Conservation (phyloP, 2,113 vertebrate species). For the Ictalurus furcatus region DNA sequence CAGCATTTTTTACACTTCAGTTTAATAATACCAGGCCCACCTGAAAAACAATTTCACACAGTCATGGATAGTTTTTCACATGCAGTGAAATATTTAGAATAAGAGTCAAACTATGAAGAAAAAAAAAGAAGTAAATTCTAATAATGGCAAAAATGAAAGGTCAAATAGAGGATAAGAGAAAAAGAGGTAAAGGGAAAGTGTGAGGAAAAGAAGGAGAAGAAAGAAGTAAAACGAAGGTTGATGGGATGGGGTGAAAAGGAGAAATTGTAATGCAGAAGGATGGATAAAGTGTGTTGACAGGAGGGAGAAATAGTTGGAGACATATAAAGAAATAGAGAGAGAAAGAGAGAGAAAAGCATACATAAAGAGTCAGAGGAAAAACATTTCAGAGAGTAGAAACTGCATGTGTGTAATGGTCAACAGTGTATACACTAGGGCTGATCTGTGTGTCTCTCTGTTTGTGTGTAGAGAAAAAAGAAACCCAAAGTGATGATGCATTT, state of each 20-base stretch:
- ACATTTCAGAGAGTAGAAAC: neutral
- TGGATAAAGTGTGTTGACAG: neutral
- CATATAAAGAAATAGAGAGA: too few species aligned
- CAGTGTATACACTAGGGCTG: too few species aligned
- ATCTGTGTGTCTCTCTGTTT: too few species aligned
- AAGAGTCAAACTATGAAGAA: too few species aligned
- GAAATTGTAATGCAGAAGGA: neutral
- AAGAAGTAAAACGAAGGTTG: neutral
- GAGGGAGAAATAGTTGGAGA: neutral
- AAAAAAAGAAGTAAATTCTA: neutral
- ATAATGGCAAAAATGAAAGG: neutral
- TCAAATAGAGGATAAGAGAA: neutral
- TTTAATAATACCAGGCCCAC: neutral
- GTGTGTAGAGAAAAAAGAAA: neutral
- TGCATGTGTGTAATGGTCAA: neutral
- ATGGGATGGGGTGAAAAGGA: neutral
- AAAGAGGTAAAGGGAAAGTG: neutral
- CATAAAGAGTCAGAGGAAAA: neutral
- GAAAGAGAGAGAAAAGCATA: too few species aligned
- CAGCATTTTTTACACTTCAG: neutral
- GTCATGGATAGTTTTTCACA: neutral
- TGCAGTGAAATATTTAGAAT: neutral
- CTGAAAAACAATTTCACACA: too few species aligned
- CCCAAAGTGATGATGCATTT: neutral
- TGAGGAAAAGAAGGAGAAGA: neutral